These are phyloP conservation scores for Gryllus longicercus DNA, from an alignment of 2,888 invertebrate genomes.

Conservation along the genomic window DNA sequence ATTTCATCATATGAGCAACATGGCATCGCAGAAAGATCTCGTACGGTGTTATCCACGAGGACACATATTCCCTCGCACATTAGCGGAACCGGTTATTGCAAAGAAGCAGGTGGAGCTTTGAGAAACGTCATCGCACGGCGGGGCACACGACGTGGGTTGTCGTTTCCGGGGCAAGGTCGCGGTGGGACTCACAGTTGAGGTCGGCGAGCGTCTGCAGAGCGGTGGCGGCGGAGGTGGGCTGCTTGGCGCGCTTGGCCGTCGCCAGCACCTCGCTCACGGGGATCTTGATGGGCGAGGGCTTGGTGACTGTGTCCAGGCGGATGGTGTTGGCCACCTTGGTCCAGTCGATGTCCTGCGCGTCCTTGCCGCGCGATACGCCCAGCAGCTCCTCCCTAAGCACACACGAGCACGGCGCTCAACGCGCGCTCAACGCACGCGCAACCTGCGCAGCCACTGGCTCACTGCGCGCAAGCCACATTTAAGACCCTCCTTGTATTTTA, in stretches of 20 bases:
- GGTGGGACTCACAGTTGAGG: slow-evolving; percentile 59
- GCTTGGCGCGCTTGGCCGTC: slow-evolving; percentile 57
- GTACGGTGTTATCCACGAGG: too few species aligned
- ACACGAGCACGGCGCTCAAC: background rate
- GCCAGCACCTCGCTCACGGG: slow-evolving; percentile 68
- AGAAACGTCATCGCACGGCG: background rate
- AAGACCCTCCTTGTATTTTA: too few species aligned
- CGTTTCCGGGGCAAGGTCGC: background rate
- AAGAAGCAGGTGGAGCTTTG: too few species aligned
- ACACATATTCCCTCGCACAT: too few species aligned
- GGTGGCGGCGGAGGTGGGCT: slow-evolving; percentile 50
- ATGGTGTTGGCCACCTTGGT: slow-evolving; percentile 67
- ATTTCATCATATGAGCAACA: too few species aligned
- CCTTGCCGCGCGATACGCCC: slow-evolving; percentile 77
- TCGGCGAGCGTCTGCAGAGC: slow-evolving; percentile 45
- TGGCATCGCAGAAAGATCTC: too few species aligned
- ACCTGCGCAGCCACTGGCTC: too few species aligned
- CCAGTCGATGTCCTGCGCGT: slow-evolving; percentile 85
- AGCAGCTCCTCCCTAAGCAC: slow-evolving; percentile 71
- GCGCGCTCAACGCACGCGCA: too few species aligned
- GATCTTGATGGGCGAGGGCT: slow-evolving; percentile 73
- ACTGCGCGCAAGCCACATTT: too few species aligned
- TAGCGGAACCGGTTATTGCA: too few species aligned
- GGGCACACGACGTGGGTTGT: background rate
- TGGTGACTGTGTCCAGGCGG: slow-evolving; percentile 59